Evolutionary conservation across 2,888 invertebrate genomes (phyloP).

Genomic region (Ellobium chinense): DNA sequence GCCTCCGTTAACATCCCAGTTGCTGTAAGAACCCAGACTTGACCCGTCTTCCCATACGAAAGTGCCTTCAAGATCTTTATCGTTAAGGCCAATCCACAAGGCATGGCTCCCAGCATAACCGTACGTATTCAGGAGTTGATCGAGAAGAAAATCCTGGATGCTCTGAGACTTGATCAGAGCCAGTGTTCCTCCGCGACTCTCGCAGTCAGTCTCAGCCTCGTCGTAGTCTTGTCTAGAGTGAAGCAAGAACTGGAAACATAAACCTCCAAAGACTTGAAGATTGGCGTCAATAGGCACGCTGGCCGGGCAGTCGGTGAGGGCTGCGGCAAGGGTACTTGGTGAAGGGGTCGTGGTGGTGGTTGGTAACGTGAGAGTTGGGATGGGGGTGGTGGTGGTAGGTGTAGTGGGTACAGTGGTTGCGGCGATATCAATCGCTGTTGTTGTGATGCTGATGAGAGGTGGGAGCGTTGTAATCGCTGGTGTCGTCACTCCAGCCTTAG

Average conservation of each 20-base stretch:
- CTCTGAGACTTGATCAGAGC: constrained; percentile 15
- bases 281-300: not conserved
- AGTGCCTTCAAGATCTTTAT: not conserved
- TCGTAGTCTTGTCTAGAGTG: not conserved
- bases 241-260: constrained; percentile 31
- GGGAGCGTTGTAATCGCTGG: not conserved
- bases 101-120: not conserved
- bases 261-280: not conserved
- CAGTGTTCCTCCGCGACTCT: constrained; percentile 21
- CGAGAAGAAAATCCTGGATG: constrained; percentile 13
- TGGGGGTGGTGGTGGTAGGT: not conserved
- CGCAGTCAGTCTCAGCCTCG: constrained; percentile 20
- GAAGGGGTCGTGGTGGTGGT: not conserved
- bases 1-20: not conserved
- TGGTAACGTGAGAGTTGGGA: too few relatives aligned
- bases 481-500: not conserved
- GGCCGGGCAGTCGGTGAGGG: constrained; percentile 24
- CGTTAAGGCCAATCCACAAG: constrained; percentile 39
- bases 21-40: not conserved
- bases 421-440: not conserved
- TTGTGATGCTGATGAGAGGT: too few relatives aligned
- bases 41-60: constrained; percentile 11
- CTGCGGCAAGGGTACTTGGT: not conserved
- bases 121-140: constrained; percentile 5
- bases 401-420: not conserved